A percentile compares a stretch with the other conserved stretches of the same genome.
Conservation (phyloP, 2,888 invertebrate genomes). For the Spicauda simplicius region DNA sequence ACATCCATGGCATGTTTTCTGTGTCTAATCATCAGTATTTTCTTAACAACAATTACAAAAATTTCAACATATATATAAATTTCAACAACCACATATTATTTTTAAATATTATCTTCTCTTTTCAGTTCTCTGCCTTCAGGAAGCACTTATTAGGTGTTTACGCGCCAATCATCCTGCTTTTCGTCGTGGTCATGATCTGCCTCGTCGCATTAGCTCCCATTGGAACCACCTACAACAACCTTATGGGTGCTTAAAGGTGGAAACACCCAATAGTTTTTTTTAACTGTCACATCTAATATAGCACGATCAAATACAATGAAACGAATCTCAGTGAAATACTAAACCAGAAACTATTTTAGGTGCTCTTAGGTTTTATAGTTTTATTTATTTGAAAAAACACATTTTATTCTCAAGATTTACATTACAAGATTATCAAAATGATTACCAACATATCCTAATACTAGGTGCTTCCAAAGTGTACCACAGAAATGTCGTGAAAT, state of each 20-base stretch:
- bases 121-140: slow-evolving; percentile 91
- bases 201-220: slow-evolving; percentile 91
- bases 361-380: too few relatives aligned
- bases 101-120: slow-evolving; percentile 18
- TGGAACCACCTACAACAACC: slow-evolving; percentile 83
- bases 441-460: too few relatives aligned
- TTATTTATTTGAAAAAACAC: too few relatives aligned
- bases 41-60: too few relatives aligned
- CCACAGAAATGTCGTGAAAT: too few relatives aligned
- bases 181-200: slow-evolving; percentile 90
- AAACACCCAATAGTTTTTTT: neutral
- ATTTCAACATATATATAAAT: too few relatives aligned
- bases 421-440: too few relatives aligned
- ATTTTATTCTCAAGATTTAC: too few relatives aligned
- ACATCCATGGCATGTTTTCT: neutral
- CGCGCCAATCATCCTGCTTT: slow-evolving; percentile 87
- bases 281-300: neutral
- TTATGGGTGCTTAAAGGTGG: slow-evolving; percentile 58
- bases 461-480: too few relatives aligned
- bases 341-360: too few relatives aligned
- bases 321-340: neutral
- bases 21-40: too few relatives aligned
- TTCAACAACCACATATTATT: neutral
- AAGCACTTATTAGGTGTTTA: slow-evolving; percentile 92
- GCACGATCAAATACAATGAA: too few relatives aligned